Base-by-base conservation (phyloP, 2,797 vertebrate species). In the Toxotes lorentzi region DNA sequence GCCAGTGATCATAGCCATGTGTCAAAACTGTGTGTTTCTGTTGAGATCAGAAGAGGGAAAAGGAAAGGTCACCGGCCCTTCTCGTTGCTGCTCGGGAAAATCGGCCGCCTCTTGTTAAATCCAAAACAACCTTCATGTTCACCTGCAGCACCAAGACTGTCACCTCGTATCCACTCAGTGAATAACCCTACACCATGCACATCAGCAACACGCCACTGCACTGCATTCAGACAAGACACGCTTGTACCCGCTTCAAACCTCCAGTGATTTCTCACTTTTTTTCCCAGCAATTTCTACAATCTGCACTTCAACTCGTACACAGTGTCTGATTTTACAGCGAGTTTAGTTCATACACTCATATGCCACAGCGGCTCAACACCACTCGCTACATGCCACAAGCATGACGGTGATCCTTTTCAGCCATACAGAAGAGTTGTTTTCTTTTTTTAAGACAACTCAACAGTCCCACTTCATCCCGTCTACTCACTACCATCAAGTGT, bases 21-120 rank as follows among this genome's bases (percentile, higher is more conserved):
- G 60, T 81, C 59, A 54, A 73, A 86, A 77, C 59, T 12, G 73
- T 73, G 60, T 71, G 70, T 63, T 80, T 81, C 69, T 85, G 65
- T 54, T 86, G 40, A 86, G 58, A 84, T 84, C 74, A 62, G 51
- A 83, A 51, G 47, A 76, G 70, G 85, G 45, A 34, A 73, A 73
- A 69, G 51, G 50, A 69, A 75, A 79, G 50, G 64, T 72, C 74
- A 68, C 35, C 40, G 3, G 69, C 38, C 63, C 64, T 76, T 78
- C 41, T 73, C 54, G 59, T 69, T 66, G 87, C 70, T 66, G 79
- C 79, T 71, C 32, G 3, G 58, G 35, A 73, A 76, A 77, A 65
- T 73, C 69, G 21, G 50, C 30, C 2, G 50, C 69, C 64, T 81
- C 9, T 73, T 54, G 35, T 67, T 12, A 32, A 54, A 70, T 53